phyloP scores from a whole-genome alignment of 1,140 invertebrate genomes.

The Phymorhynchus buccinoides region DNA sequence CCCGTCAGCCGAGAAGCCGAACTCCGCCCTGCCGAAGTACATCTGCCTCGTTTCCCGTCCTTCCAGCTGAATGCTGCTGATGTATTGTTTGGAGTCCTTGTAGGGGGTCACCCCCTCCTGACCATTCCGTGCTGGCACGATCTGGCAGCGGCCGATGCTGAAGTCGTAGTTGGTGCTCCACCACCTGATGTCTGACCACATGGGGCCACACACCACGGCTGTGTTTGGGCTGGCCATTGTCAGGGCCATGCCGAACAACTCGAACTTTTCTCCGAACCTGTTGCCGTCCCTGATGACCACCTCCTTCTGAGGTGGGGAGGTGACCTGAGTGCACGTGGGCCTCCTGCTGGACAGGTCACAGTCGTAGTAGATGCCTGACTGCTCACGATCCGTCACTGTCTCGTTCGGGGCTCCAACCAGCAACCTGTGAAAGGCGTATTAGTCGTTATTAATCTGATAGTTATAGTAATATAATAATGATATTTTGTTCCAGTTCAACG shows the following conservation, averaged over 20 bases:
- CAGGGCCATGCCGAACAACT: not conserved
- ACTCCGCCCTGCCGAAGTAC: not conserved
- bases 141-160: not conserved
- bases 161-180: not conserved
- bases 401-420: no score
- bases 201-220: constrained; percentile 21
- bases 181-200: not conserved
- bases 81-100: not conserved
- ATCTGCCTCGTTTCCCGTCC: not conserved
- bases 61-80: not conserved
- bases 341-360: no score
- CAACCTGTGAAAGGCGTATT: no score
- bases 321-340: no score
- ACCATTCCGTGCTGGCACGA: not conserved
- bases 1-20: constrained; percentile 8
- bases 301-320: no score
- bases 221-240: not conserved
- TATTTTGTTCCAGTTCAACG: no score
- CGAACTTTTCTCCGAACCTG: not conserved
- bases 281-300: no score
- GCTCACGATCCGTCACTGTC: no score
- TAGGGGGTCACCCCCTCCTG: not conserved
- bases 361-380: no score
- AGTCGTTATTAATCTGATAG: no score
- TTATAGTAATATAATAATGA: no score